These are phyloP conservation scores for Abscondita cerata DNA, from an alignment of 2,888 invertebrate species.

Conservation along the genomic window DNA sequence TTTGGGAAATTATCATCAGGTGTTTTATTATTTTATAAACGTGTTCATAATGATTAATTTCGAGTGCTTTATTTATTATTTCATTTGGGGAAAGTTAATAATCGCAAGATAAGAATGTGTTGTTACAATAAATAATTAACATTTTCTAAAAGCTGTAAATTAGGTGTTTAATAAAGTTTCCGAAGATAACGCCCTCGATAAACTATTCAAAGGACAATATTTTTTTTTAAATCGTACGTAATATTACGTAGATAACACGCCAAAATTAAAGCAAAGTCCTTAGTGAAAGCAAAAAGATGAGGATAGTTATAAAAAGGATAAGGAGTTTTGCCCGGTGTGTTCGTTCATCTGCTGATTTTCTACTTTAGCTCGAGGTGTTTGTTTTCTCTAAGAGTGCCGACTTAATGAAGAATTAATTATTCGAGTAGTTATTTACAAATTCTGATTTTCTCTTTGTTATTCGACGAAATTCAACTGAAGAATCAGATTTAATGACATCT, in stretches of 20 bases:
- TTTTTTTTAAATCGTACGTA: too few species aligned
- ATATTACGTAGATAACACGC: too few species aligned
- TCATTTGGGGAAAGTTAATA: slow-evolving; percentile 27
- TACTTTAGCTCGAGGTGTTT: slow-evolving; percentile 41
- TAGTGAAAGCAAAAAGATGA: too few species aligned
- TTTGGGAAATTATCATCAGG: slow-evolving; percentile 48
- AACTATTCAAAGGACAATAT: too few species aligned
- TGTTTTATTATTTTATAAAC: slow-evolving; percentile 42
- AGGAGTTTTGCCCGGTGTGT: slow-evolving; percentile 22
- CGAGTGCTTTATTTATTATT: slow-evolving; percentile 45
- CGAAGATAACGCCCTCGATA: background rate
- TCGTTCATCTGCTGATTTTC: slow-evolving; percentile 37
- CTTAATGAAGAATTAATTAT: slow-evolving; percentile 42
- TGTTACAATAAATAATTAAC: slow-evolving; percentile 1
- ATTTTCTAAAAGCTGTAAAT: background rate
- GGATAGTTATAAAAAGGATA: background rate
- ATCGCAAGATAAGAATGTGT: slow-evolving; percentile 13
- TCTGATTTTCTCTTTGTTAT: slow-evolving; percentile 26
- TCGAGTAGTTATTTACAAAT: slow-evolving; percentile 33
- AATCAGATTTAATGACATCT: slow-evolving; percentile 27
- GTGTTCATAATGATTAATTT: slow-evolving; percentile 46
- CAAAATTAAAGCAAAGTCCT: too few species aligned
- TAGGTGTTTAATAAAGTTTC: background rate
- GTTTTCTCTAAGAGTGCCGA: slow-evolving; percentile 37
- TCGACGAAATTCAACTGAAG: slow-evolving; percentile 26